These are phyloP conservation scores for Myotis davidii DNA, from an alignment of 2,113 vertebrate genomes.

Conservation along the genomic window DNA sequence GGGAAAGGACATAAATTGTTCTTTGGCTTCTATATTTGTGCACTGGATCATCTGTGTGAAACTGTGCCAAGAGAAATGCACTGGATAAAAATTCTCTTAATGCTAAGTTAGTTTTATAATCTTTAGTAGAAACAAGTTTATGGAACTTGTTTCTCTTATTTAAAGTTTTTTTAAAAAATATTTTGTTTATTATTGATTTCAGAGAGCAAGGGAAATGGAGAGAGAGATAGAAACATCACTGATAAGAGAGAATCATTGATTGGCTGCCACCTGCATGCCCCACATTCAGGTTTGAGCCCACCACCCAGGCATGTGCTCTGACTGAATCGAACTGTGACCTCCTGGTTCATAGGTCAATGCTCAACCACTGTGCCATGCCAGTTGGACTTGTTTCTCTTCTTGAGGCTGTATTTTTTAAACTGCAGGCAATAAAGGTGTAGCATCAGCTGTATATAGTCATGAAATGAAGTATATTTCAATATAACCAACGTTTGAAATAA, in stretches of 20 bases:
- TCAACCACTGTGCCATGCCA: too few relatives aligned
- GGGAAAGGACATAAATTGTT: neutral
- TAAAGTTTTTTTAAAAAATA: too few relatives aligned
- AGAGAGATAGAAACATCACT: too few relatives aligned
- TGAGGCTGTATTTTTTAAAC: conserved; percentile 25
- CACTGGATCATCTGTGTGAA: neutral
- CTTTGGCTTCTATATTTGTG: conserved; percentile 2
- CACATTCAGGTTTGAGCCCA: too few relatives aligned
- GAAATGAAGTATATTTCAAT: conserved; percentile 23
- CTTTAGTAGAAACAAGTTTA: neutral
- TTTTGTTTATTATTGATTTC: too few relatives aligned
- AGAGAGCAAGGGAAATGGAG: too few relatives aligned
- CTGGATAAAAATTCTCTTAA: neutral
- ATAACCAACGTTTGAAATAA: conserved; percentile 2
- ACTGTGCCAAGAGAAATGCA: conserved; percentile 13
- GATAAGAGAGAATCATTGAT: too few relatives aligned
- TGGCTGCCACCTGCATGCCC: too few relatives aligned
- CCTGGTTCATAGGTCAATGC: too few relatives aligned
- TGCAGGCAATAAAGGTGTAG: neutral
- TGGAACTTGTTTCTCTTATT: neutral
- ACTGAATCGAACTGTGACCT: too few relatives aligned
- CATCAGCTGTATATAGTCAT: conserved; percentile 12
- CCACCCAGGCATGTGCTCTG: too few relatives aligned
- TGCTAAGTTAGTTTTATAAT: conserved; percentile 34
- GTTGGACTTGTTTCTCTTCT: neutral